Conservation (phyloP, 92 coral and sea anemone species). For the Palythoa grandiflora region DNA sequence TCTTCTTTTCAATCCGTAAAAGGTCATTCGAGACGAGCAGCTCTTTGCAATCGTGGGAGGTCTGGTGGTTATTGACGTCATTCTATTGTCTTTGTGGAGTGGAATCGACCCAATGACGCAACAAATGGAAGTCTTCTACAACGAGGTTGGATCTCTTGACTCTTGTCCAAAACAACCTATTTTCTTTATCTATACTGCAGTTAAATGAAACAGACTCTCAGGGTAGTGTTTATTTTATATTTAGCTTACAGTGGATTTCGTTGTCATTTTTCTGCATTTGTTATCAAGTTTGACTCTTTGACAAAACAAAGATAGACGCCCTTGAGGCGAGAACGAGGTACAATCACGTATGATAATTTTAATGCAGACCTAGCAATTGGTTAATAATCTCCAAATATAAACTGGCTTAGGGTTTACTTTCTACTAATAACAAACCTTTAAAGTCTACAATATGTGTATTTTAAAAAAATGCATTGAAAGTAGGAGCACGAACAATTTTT, state of each 20-base stretch:
- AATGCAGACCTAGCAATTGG: too few relatives aligned
- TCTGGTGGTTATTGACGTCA: slow-evolving; percentile 72
- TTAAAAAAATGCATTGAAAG: too few relatives aligned
- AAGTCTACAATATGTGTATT: too few relatives aligned
- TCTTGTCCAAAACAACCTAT: not conserved
- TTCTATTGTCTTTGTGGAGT: slow-evolving; percentile 78
- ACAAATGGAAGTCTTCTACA: slow-evolving; percentile 49
- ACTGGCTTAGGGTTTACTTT: too few relatives aligned
- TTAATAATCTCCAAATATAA: too few relatives aligned
- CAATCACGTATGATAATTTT: too few relatives aligned
- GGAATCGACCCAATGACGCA: slow-evolving; percentile 75
- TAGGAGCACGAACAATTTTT: too few relatives aligned
- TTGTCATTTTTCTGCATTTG: too few relatives aligned
- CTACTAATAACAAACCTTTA: too few relatives aligned
- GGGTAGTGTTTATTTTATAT: not conserved
- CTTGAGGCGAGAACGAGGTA: too few relatives aligned
- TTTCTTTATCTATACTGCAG: not conserved
- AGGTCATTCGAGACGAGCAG: slow-evolving; percentile 87
- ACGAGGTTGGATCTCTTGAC: slow-evolving; percentile 36
- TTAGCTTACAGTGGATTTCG: not conserved
- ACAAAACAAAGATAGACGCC: too few relatives aligned
- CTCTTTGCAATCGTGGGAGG: slow-evolving; percentile 73
- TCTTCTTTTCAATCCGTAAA: not conserved
- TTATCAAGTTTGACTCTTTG: too few relatives aligned
- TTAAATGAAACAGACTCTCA: not conserved